Conservation (phyloP, 2,113 vertebrate species). For the Synodontis membranacea region DNA sequence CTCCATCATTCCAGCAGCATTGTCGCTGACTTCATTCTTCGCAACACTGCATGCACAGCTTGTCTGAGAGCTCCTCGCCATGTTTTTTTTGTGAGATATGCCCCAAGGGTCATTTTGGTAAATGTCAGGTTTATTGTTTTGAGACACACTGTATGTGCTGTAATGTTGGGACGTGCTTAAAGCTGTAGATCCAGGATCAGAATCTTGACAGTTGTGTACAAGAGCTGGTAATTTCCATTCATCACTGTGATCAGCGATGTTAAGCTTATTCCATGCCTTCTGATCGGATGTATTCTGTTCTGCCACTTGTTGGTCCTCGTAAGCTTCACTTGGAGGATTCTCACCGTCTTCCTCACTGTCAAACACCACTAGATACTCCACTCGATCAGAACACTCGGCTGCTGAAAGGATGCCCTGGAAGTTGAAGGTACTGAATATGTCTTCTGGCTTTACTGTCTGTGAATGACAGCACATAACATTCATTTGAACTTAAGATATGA, state of each 20-base stretch:
- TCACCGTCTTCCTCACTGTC: constrained; percentile 70
- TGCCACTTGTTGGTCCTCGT: constrained; percentile 50
- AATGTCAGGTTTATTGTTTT: not conserved
- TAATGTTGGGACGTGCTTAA: not conserved
- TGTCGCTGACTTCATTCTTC: constrained; percentile 26
- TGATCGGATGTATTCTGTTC: constrained; percentile 48
- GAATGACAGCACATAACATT: constrained; percentile 9
- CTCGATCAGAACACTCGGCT: constrained; percentile 74
- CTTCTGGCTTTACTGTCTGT: constrained; percentile 80
- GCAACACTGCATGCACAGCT: not conserved
- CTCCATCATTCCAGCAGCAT: constrained; percentile 60
- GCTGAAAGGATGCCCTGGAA: constrained; percentile 78
- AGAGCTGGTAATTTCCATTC: not conserved
- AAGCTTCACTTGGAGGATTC: constrained; percentile 50
- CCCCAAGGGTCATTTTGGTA: not conserved
- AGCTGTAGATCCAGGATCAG: constrained; percentile 4
- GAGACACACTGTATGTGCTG: not conserved
- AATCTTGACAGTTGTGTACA: constrained; percentile 7
- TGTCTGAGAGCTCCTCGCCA: not conserved
- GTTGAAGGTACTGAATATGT: constrained; percentile 76
- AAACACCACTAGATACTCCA: constrained; percentile 82
- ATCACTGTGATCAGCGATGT: not conserved
- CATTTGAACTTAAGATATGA: not conserved
- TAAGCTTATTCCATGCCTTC: constrained; percentile 2
- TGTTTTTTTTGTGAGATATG: not conserved